These are phyloP conservation scores for Catharus fuscescens DNA, from an alignment of 2,113 vertebrate genomes.

Conservation along the genomic window DNA sequence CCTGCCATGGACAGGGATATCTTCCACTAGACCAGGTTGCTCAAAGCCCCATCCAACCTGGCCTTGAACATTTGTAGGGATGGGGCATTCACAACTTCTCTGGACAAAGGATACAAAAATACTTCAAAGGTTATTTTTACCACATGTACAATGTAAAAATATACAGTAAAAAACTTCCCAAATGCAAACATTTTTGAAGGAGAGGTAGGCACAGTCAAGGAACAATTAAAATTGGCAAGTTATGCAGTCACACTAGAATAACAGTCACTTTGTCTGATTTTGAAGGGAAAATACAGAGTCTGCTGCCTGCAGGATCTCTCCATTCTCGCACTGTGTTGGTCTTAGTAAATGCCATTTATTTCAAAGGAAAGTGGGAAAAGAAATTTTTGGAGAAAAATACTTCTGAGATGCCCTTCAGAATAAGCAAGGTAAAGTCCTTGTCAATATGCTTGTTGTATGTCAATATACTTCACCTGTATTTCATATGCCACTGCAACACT, in stretches of 20 bases:
- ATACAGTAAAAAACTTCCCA: background rate
- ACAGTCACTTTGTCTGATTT: background rate
- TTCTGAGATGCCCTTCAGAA: slow-evolving; percentile 81
- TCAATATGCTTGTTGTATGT: background rate
- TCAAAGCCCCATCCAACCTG: background rate
- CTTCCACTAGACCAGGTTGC: background rate
- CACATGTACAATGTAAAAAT: background rate
- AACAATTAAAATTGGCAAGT: background rate
- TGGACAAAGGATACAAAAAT: background rate
- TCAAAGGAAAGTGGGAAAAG: slow-evolving; percentile 87
- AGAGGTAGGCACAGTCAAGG: background rate
- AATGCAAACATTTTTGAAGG: background rate
- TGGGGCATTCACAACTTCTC: background rate
- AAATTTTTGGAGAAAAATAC: slow-evolving; percentile 78
- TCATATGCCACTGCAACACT: background rate
- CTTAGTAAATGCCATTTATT: slow-evolving; percentile 90
- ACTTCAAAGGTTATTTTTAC: background rate
- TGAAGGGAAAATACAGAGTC: slow-evolving; percentile 86
- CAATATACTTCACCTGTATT: background rate
- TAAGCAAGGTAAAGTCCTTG: slow-evolving; percentile 76
- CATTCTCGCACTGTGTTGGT: slow-evolving; percentile 73
- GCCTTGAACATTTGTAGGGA: background rate
- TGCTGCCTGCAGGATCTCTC: slow-evolving; percentile 81
- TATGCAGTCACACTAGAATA: background rate
- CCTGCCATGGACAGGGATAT: background rate